Evolutionary conservation across 2,797 vertebrate genomes (phyloP).

Genomic region (Oophaga sylvatica): DNA sequence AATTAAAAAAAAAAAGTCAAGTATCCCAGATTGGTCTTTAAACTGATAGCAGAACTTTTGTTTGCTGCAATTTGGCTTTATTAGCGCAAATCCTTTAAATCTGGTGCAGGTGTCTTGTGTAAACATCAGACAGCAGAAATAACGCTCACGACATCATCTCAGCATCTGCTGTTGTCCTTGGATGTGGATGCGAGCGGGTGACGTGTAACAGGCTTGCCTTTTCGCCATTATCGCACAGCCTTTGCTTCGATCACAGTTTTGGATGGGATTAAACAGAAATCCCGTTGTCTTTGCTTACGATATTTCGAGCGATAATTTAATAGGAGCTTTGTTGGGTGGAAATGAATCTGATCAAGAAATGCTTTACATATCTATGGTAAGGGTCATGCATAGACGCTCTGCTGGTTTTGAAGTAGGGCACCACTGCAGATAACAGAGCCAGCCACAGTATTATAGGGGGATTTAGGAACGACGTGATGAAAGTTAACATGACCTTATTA

Average conservation of each 20-base stretch:
- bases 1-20: conserved; percentile 50
- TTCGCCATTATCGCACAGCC: conserved; percentile 12
- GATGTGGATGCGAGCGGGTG: conserved; percentile 26
- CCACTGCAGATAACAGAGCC: no score
- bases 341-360: background rate
- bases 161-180: conserved; percentile 58
- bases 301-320: background rate
- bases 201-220: conserved; percentile 34
- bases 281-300: background rate
- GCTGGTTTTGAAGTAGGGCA: background rate
- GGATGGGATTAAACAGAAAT: conserved; percentile 14
- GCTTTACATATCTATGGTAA: background rate
- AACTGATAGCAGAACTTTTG: conserved; percentile 45
- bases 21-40: conserved; percentile 44
- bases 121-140: conserved; percentile 53
- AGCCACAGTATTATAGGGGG: background rate
- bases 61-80: conserved; percentile 52
- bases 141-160: conserved; percentile 52
- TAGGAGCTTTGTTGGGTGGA: background rate
- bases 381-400: background rate
- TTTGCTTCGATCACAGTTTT: conserved; percentile 25
- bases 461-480: background rate
- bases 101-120: conserved; percentile 45
- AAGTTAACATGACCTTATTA: background rate
- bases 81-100: conserved; percentile 52